Percentiles rank a stretch among this genome's conserved stretches.
phyloP scores from a whole-genome alignment of 2,113 vertebrate genomes.

The Poeciliopsis occidentalis region DNA sequence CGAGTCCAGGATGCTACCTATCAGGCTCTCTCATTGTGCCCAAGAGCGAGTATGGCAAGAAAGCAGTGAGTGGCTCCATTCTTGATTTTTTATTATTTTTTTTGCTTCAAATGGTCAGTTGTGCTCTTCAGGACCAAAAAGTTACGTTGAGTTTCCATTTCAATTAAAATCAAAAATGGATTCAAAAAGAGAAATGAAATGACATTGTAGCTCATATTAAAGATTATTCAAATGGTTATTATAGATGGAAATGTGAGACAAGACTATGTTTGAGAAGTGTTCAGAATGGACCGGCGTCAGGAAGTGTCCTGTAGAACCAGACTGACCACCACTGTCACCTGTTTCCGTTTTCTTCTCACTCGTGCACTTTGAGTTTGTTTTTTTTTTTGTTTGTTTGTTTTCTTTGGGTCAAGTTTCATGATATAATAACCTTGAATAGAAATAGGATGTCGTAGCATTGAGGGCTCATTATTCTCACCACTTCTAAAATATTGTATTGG shows the following conservation, averaged over 20 bases:
- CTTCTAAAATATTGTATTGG: no score
- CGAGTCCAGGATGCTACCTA: conserved; percentile 94
- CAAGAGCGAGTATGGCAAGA: conserved; percentile 97
- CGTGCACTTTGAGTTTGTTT: background rate
- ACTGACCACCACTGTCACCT: background rate
- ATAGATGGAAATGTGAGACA: no score
- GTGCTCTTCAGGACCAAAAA: conserved; percentile 22
- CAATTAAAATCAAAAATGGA: background rate
- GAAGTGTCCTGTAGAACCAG: background rate
- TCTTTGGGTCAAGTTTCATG: background rate
- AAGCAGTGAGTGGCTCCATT: conserved; percentile 91
- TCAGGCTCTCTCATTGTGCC: conserved; percentile 90
- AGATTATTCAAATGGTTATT: no score
- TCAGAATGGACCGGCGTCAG: background rate
- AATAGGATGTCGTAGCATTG: no score
- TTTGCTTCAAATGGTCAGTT: conserved; percentile 1
- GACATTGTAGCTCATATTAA: no score
- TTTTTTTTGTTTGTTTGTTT: background rate
- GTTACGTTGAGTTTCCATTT: background rate
- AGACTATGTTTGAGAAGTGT: no score
- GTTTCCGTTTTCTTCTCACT: background rate
- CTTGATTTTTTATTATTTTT: conserved; percentile 3
- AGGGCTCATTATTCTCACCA: no score
- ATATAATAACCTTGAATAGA: no score
- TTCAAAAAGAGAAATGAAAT: no score